phyloP scores from a whole-genome alignment of 2,797 vertebrate genomes.

The Erethizon dorsatum region DNA sequence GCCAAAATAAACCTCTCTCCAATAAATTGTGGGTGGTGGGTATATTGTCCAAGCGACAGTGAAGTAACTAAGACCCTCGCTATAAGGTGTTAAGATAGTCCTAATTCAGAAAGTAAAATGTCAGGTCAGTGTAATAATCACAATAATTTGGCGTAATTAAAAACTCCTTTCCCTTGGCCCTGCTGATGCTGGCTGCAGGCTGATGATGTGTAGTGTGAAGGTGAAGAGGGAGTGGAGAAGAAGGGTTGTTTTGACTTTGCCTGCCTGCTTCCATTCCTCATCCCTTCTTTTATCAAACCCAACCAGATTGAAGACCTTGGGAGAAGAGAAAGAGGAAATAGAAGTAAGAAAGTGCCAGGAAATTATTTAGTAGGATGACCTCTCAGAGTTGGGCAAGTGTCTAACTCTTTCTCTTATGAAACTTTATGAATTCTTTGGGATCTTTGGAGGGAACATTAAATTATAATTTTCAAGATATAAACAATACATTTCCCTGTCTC shows the following conservation, averaged over 20 bases:
- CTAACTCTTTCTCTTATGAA: background rate
- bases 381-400: background rate
- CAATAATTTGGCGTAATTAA: background rate
- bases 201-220: background rate
- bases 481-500: background rate
- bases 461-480: background rate
- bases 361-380: background rate
- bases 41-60: background rate
- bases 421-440: background rate
- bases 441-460: background rate
- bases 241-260: too few relatives aligned
- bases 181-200: background rate
- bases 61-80: background rate
- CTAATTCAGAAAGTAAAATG: background rate
- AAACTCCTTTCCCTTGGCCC: background rate
- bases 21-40: background rate
- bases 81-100: background rate
- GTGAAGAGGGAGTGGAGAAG: fast-evolving
- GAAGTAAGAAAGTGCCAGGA: background rate
- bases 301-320: background rate
- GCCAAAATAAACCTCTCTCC: background rate
- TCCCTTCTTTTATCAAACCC: background rate
- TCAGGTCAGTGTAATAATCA: background rate
- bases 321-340: background rate
- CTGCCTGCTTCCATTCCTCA: background rate